Evolutionary conservation across 2,797 vertebrate species (phyloP).

Genomic region (Tadarida brasiliensis): DNA sequence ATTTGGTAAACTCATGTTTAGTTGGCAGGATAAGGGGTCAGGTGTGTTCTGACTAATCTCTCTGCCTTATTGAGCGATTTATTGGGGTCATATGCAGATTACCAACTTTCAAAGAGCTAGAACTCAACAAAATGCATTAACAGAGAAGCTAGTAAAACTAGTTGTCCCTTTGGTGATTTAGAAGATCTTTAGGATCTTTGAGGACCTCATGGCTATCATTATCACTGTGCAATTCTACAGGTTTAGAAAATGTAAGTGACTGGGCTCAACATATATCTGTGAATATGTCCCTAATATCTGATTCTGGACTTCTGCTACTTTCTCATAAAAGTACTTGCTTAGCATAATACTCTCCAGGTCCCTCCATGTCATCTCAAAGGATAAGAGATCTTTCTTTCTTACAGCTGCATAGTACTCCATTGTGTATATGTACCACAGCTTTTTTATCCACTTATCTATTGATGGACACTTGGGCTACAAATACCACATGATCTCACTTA

Average conservation of each 20-base stretch:
- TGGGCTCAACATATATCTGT: neutral
- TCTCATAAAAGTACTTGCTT: neutral
- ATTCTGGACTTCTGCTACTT: neutral
- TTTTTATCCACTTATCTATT: no score
- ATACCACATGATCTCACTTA: no score
- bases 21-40: neutral
- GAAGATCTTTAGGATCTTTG: neutral
- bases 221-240: neutral
- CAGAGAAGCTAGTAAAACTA: neutral
- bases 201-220: neutral
- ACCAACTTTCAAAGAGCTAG: neutral
- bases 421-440: no score
- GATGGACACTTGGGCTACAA: no score
- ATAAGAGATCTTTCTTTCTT: no score
- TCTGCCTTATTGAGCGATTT: neutral
- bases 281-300: neutral
- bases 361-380: no score
- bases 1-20: neutral
- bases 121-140: neutral
- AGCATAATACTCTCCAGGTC: no score
- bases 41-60: neutral
- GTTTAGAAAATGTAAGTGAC: neutral
- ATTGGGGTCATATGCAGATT: neutral
- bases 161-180: neutral
- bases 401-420: no score